Evolutionary conservation across 2,888 invertebrate genomes (phyloP), one percentile per base, ranked within the genome.

Genomic region (Drosophila prolongata): DNA sequence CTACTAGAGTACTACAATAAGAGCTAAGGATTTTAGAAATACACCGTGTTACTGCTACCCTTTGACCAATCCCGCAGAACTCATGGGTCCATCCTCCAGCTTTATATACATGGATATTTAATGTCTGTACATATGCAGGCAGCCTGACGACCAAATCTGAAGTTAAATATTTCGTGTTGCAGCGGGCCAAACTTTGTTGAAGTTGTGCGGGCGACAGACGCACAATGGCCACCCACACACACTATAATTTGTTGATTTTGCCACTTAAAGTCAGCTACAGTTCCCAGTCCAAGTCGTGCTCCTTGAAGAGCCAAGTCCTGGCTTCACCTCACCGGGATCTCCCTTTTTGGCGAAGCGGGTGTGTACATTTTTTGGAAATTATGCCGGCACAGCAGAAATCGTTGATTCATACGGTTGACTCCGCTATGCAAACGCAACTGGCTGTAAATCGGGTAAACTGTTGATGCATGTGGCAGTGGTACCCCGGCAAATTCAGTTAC

Each of bases 231-330:
- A 46, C 50, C 30, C 55, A 74, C 65, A 76, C 65, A 69, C 73
- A 81, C 75, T 76, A 78, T 87, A 89, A 89, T 85, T 89, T 89
- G 89, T 90, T 90, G 89, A 78, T 82, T 88, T 81, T 89, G 79
- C 53, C 89, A 88, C 86, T 90, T 89, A 84, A 88, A 89, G 82
- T 80, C 84, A 76, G 67, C 40, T 30, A 44, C 43, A 62, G 59
- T 19, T 62, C n/a, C 44, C 27, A 10, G 8, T 46, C 9, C 46
- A 44, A 44, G 44, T 24, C 9, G 6, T 30, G 8, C 47, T 47
- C 47, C 47, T 47, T 47, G 47, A 34, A 47, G 47, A 34, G 34
- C 35, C 11, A 6, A 4, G 5, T 30, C 46, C 16, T 42, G 11
- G 35, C 35, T 2, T 30, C 30, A 30, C 30, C 8, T 30, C 30